Conservation (phyloP, 2,113 vertebrate species). For the Poecile atricapillus region DNA sequence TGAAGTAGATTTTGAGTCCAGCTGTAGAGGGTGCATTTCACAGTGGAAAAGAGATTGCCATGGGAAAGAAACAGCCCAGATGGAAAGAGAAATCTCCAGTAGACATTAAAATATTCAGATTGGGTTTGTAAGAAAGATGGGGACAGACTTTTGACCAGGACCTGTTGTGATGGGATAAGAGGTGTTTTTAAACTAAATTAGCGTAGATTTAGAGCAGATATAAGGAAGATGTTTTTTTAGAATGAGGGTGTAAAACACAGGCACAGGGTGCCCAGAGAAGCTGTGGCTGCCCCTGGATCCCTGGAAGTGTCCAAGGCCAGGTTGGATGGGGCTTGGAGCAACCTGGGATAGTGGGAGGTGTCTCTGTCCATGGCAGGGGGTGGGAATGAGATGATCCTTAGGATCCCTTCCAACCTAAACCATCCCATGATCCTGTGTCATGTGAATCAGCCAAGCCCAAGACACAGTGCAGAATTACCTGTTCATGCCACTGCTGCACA, state of each 20-base stretch:
- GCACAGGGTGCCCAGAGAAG: neutral
- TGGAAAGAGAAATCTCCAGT: neutral
- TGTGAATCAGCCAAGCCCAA: too few relatives aligned
- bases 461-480: neutral
- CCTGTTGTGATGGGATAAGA: neutral
- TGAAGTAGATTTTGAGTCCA: neutral
- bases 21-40: neutral
- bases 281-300: neutral
- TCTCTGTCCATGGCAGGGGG: neutral
- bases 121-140: neutral
- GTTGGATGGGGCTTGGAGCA: accelerated
- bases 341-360: accelerated
- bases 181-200: neutral
- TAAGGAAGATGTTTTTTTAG: neutral
- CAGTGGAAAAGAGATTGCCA: neutral
- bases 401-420: neutral
- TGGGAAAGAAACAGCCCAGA: neutral
- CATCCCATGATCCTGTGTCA: neutral
- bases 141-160: neutral
- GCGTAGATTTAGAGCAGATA: neutral
- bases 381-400: neutral
- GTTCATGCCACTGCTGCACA: neutral
- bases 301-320: neutral
- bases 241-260: neutral
- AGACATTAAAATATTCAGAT: neutral